Conservation (phyloP, 2,113 vertebrate genomes). For the Cheirogaleus medius region DNA sequence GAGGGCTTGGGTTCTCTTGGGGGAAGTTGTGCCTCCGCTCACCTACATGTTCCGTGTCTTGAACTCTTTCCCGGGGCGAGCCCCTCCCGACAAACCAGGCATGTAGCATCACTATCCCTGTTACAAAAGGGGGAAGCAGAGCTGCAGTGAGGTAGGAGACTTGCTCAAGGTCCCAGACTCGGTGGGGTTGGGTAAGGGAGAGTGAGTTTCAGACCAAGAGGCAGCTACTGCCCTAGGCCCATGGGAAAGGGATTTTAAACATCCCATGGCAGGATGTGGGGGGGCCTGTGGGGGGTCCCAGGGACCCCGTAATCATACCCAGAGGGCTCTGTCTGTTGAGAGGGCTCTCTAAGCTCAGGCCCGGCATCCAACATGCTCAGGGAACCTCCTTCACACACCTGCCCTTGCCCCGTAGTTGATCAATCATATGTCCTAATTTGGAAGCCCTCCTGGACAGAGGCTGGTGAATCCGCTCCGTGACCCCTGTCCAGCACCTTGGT, state of each 20-base stretch:
- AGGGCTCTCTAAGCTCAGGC: neutral
- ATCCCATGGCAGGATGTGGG: neutral
- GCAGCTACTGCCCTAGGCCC: neutral
- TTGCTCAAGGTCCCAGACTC: neutral
- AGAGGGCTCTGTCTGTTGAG: neutral
- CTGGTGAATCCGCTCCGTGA: slow-evolving; percentile 62
- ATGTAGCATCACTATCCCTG: neutral
- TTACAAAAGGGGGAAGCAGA: neutral
- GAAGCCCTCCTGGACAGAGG: slow-evolving; percentile 36
- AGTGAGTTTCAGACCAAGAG: neutral
- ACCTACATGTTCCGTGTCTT: neutral
- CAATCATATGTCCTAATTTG: neutral
- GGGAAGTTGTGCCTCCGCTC: neutral
- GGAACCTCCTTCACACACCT: neutral
- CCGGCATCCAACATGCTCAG: neutral
- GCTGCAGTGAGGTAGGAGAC: neutral
- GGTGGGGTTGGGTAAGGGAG: neutral
- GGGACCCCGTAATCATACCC: neutral
- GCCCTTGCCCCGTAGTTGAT: neutral
- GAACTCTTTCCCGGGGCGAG: neutral
- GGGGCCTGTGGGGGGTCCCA: neutral
- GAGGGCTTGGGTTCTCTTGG: neutral
- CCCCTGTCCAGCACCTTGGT: slow-evolving; percentile 68
- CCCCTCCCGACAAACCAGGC: neutral
- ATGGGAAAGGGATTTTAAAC: slow-evolving; percentile 9